These are phyloP conservation scores for Gandaritis pyraliata DNA, from an alignment of 2,888 invertebrate genomes.

Conservation along the genomic window DNA sequence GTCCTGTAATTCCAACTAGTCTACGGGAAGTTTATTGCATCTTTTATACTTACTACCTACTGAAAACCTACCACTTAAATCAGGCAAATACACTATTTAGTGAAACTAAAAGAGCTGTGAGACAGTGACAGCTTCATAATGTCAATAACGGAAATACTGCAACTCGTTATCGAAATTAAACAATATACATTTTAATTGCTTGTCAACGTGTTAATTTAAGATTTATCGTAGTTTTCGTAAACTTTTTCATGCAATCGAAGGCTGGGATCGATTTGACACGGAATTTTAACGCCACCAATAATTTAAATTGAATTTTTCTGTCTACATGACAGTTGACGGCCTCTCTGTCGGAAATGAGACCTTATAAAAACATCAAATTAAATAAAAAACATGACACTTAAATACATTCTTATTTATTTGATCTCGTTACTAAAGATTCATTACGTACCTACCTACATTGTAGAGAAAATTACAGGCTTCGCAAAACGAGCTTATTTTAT, in stretches of 20 bases:
- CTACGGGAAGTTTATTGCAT: too few species aligned
- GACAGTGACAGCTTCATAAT: constrained; percentile 15
- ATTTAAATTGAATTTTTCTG: constrained; percentile 21
- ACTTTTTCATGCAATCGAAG: constrained; percentile 14
- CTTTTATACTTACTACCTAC: too few species aligned
- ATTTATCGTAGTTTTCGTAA: constrained; percentile 19
- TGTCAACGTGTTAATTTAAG: constrained; percentile 22
- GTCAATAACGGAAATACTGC: constrained; percentile 14
- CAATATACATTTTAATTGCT: constrained; percentile 24
- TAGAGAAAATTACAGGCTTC: not conserved
- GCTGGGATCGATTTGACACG: constrained; percentile 11
- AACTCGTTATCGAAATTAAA: constrained; percentile 1
- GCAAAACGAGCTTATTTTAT: constrained; percentile 10
- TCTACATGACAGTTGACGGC: constrained; percentile 30
- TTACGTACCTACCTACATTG: not conserved
- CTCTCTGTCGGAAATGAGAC: constrained; percentile 28
- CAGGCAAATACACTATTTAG: too few species aligned
- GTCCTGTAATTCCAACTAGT: too few species aligned
- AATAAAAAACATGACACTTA: constrained; percentile 5
- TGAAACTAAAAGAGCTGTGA: not conserved
- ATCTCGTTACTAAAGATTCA: constrained; percentile 7
- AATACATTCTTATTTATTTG: not conserved
- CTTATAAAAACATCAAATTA: constrained; percentile 25
- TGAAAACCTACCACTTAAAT: too few species aligned
- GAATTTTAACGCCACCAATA: constrained; percentile 29